phyloP scores from a whole-genome alignment of 2,888 invertebrate genomes.

The Nemapogon koenigi region DNA sequence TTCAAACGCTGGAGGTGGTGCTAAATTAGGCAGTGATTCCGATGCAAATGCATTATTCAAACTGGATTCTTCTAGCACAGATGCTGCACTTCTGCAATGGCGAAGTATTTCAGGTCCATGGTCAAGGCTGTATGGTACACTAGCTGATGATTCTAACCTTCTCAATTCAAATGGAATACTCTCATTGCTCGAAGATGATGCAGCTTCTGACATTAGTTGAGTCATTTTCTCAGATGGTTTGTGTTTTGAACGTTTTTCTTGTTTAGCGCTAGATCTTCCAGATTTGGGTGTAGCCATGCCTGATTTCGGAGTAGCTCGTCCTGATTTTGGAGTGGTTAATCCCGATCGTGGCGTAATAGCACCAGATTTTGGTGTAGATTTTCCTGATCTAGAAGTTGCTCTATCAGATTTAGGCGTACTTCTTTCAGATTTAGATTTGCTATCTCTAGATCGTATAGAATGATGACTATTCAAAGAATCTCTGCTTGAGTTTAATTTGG shows the following conservation, averaged over 20 bases:
- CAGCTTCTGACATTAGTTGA: constrained; percentile 60
- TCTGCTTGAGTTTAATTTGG: constrained; percentile 52
- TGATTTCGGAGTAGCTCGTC: constrained; percentile 48
- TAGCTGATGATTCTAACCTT: constrained; percentile 64
- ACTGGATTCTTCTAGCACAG: constrained; percentile 64
- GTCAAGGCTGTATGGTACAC: constrained; percentile 70
- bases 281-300: constrained; percentile 63
- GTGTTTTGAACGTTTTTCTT: constrained; percentile 51
- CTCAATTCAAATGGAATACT: constrained; percentile 57
- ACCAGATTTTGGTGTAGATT: constrained; percentile 51
- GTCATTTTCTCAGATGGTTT: constrained; percentile 61
- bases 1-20: constrained; percentile 67
- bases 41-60: constrained; percentile 62
- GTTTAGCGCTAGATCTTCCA: constrained; percentile 58
- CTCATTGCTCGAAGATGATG: constrained; percentile 67
- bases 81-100: constrained; percentile 64
- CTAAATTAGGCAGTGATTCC: constrained; percentile 76
- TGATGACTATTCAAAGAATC: constrained; percentile 60
- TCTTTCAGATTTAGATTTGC: constrained; percentile 56
- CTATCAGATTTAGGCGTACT: constrained; percentile 57
- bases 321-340: constrained; percentile 50
- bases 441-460: constrained; percentile 54
- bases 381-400: constrained; percentile 42
- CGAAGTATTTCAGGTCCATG: constrained; percentile 54
- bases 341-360: constrained; percentile 50